phyloP scores from a whole-genome alignment of 2,113 vertebrate species.

The Perca fluviatilis region DNA sequence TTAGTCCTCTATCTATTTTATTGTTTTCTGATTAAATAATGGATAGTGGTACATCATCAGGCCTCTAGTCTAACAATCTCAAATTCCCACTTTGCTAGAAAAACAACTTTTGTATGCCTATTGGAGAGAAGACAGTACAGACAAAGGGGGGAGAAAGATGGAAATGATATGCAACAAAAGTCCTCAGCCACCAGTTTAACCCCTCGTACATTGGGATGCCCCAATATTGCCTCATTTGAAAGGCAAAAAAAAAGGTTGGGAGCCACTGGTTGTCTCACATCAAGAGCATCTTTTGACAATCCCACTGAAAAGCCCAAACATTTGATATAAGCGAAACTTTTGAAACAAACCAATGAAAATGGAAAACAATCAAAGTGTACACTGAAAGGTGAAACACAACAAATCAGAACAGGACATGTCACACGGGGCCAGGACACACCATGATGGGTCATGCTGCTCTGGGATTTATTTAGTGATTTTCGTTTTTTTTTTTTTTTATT shows the following conservation, averaged over 20 bases:
- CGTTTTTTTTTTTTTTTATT: conserved; percentile 64
- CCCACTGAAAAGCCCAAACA: conserved; percentile 11
- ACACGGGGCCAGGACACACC: conserved; percentile 86
- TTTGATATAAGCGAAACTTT: not conserved
- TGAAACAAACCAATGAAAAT: conserved; percentile 23
- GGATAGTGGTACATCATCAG: not conserved
- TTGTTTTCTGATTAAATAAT: not conserved
- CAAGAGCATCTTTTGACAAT: not conserved
- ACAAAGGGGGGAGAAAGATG: not conserved
- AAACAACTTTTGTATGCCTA: not conserved
- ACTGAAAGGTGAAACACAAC: conserved; percentile 47
- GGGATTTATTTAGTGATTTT: conserved; percentile 90
- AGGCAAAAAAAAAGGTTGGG: not conserved
- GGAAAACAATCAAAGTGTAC: conserved; percentile 34
- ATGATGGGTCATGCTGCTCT: conserved; percentile 94
- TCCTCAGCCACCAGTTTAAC: not conserved
- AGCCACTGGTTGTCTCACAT: not conserved
- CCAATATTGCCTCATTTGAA: not conserved
- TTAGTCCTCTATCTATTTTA: not conserved
- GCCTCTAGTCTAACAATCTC: not conserved
- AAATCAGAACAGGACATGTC: conserved; percentile 80
- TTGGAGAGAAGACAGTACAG: not conserved
- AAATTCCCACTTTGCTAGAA: not conserved
- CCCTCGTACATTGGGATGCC: not conserved
- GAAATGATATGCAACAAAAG: not conserved